A percentile compares a stretch with the other conserved stretches of the same genome.
Evolutionary conservation across 2,113 vertebrate species (phyloP).

Genomic region (Taurulus bubalis): DNA sequence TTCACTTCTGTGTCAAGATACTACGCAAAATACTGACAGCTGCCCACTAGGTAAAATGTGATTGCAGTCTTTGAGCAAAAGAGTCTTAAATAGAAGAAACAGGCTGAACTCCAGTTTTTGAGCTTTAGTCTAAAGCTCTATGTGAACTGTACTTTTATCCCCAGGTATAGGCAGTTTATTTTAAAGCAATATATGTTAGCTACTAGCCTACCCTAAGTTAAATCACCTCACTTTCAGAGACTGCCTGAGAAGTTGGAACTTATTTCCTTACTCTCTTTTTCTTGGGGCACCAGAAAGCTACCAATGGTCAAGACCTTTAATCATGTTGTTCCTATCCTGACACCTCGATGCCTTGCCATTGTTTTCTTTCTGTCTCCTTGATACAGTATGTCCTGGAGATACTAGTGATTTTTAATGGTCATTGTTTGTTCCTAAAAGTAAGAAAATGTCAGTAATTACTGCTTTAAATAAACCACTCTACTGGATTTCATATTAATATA

Average conservation of each 20-base stretch:
- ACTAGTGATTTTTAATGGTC: not conserved
- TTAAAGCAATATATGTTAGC: constrained; percentile 11
- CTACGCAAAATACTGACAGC: not conserved
- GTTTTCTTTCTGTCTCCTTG: constrained; percentile 15
- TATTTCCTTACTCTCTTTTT: constrained; percentile 17
- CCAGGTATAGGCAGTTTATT: constrained; percentile 6
- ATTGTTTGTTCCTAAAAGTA: constrained; percentile 4
- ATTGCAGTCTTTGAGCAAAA: constrained; percentile 6
- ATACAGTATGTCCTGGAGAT: constrained; percentile 17
- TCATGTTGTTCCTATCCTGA: constrained; percentile 31
- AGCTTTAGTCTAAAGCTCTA: constrained; percentile 13
- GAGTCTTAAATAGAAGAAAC: not conserved
- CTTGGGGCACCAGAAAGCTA: constrained; percentile 21
- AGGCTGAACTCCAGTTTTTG: not conserved
- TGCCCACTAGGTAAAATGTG: not conserved
- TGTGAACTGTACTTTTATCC: constrained; percentile 33
- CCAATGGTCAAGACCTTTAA: constrained; percentile 22
- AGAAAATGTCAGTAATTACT: not conserved
- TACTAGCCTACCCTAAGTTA: constrained; percentile 16
- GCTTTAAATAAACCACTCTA: not conserved
- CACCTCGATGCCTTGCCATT: constrained; percentile 5
- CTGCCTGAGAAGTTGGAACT: constrained; percentile 14
- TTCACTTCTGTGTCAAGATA: not conserved
- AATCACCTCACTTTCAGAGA: constrained; percentile 33
- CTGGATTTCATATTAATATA: not conserved